A percentile compares a stretch with the other conserved stretches of the same genome.
phyloP scores from a whole-genome alignment of 2,888 invertebrate species.

The Listrodromus nycthemerus region DNA sequence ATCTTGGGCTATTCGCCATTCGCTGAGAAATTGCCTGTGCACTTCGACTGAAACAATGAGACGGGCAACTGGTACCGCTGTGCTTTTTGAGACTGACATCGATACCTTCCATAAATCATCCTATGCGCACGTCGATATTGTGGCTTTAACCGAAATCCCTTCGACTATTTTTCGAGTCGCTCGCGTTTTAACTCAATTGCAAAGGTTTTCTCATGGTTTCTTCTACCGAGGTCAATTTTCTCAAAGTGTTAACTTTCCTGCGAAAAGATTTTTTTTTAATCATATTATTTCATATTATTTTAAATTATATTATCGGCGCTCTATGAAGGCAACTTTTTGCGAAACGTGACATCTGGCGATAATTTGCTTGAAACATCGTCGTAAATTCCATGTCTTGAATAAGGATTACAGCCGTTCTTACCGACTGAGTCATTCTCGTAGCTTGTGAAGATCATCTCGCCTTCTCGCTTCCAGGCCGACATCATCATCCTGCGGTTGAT shows the following conservation, averaged over 20 bases:
- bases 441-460: background rate
- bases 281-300: too few species aligned
- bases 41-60: constrained; percentile 33
- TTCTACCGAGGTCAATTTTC: too few species aligned
- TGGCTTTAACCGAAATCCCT: too few species aligned
- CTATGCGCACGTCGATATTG: background rate
- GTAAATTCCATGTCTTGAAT: background rate
- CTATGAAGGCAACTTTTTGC: too few species aligned
- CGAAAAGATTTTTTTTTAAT: too few species aligned
- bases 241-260: too few species aligned
- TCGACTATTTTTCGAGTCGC: too few species aligned
- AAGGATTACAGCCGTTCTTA: background rate
- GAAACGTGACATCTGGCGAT: too few species aligned
- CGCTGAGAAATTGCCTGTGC: background rate
- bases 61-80: constrained; percentile 49
- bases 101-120: background rate
- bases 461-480: background rate
- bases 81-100: background rate
- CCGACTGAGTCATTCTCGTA: background rate
- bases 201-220: too few species aligned
- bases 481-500: background rate
- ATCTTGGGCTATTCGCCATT: constrained; percentile 22
- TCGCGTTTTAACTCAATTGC: too few species aligned
- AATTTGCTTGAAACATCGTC: too few species aligned
- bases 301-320: too few species aligned